These are phyloP conservation scores for Marisa cornuarietis DNA, from an alignment of 1,140 invertebrate genomes.

Conservation along the genomic window DNA sequence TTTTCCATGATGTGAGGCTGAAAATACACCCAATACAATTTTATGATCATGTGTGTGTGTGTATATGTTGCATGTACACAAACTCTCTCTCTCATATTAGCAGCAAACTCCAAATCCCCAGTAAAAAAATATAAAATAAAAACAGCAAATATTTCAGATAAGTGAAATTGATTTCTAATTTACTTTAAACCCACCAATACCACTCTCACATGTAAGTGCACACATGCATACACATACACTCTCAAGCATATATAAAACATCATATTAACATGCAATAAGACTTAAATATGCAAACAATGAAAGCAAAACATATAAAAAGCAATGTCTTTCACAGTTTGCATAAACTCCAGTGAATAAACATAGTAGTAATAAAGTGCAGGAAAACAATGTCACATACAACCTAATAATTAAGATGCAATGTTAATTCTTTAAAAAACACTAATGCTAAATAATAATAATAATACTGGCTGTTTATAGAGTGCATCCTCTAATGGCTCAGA, in stretches of 20 bases:
- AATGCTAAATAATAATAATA: not conserved
- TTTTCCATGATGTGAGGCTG: conserved; percentile 76
- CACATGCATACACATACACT: not conserved
- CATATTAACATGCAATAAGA: not conserved
- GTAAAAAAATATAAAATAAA: not conserved
- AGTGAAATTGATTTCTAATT: not conserved
- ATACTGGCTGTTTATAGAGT: not conserved
- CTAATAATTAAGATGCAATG: not conserved
- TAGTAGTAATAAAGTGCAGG: not conserved
- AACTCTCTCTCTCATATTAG: not conserved
- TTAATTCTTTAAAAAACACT: not conserved
- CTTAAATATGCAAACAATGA: not conserved
- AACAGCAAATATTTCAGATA: not conserved
- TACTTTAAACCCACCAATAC: not conserved
- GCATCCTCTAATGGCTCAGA: not conserved
- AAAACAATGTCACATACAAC: not conserved
- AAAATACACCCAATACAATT: not conserved
- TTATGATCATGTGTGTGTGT: not conserved
- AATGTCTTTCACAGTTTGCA: not conserved
- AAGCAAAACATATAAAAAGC: not conserved
- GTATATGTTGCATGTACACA: not conserved
- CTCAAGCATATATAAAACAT: not conserved
- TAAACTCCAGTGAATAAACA: not conserved
- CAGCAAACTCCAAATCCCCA: not conserved
- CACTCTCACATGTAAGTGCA: not conserved